phyloP scores from a whole-genome alignment of 2,113 vertebrate genomes.

The Oryzias woworae region DNA sequence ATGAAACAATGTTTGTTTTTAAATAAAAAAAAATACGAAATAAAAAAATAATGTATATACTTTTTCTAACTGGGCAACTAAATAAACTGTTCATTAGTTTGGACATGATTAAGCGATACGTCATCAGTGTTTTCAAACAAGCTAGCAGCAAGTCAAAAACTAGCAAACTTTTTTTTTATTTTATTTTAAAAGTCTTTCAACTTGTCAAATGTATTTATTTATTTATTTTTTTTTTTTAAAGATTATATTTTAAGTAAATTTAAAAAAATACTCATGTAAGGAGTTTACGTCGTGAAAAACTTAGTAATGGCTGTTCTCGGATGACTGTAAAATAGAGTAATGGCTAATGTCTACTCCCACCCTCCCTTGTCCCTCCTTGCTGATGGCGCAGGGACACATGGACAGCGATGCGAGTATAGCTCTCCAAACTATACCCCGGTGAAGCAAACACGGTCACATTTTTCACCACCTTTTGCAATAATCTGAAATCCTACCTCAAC shows the following conservation, averaged over 20 bases:
- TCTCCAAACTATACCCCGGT: slow-evolving; percentile 45
- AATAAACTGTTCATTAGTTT: slow-evolving; percentile 45
- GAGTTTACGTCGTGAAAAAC: slow-evolving; percentile 1
- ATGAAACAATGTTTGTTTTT: slow-evolving; percentile 12
- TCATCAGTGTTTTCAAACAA: slow-evolving; percentile 11
- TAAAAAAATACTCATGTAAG: too few relatives aligned
- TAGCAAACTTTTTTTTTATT: neutral
- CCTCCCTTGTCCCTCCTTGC: slow-evolving; percentile 61
- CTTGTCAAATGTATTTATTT: too few relatives aligned
- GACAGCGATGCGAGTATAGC: slow-evolving; percentile 60
- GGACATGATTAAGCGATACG: slow-evolving; percentile 11
- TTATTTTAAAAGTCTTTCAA: too few relatives aligned
- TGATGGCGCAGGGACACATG: slow-evolving; percentile 78
- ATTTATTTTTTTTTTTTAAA: too few relatives aligned
- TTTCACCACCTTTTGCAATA: slow-evolving; percentile 42
- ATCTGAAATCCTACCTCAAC: slow-evolving; percentile 70
- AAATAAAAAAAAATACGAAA: neutral
- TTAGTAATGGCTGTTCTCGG: slow-evolving; percentile 39
- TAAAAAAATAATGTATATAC: too few relatives aligned
- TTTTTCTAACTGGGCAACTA: slow-evolving; percentile 31
- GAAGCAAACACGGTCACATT: slow-evolving; percentile 38
- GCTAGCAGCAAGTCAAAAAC: slow-evolving; percentile 16
- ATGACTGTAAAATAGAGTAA: slow-evolving; percentile 45
- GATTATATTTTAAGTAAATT: too few relatives aligned
- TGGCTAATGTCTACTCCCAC: slow-evolving; percentile 54